Evolutionary conservation across 64 coral and sea anemone genomes (phyloP).

Genomic region (Acropora yongei): DNA sequence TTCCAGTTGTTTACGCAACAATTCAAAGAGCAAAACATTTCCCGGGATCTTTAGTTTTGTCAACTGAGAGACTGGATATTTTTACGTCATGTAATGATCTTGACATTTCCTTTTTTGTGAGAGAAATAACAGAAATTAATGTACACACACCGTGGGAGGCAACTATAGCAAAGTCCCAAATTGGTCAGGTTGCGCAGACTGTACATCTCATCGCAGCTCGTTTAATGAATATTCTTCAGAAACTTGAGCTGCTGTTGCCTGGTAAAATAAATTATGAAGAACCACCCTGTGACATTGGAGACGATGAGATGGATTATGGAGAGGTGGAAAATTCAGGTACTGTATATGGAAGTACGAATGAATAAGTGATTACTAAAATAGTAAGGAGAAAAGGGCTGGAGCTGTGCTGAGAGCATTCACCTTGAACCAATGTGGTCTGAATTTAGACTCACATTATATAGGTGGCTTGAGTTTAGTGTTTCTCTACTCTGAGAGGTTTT

Average conservation of each 20-base stretch:
- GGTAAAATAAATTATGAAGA: slow-evolving; percentile 86
- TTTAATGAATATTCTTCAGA: slow-evolving; percentile 82
- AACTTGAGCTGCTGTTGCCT: slow-evolving; percentile 67
- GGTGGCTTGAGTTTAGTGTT: no score
- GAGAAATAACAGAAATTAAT: slow-evolving; percentile 72
- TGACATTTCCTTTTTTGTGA: slow-evolving; percentile 60
- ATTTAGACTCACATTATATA: no score
- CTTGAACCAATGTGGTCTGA: no score
- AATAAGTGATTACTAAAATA: no score
- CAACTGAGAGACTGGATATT: slow-evolving; percentile 62
- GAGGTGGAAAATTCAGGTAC: slow-evolving; percentile 19
- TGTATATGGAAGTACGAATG: background rate
- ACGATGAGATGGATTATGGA: slow-evolving; percentile 19
- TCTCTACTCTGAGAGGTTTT: no score
- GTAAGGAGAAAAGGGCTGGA: no score
- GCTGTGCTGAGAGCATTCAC: no score
- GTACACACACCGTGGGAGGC: slow-evolving; percentile 94
- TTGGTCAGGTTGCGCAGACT: slow-evolving; percentile 73
- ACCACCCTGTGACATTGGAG: slow-evolving; percentile 39
- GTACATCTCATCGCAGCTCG: slow-evolving; percentile 83
- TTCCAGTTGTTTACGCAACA: slow-evolving; percentile 74
- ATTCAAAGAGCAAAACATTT: slow-evolving; percentile 67
- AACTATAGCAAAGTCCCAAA: slow-evolving; percentile 55
- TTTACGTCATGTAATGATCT: slow-evolving; percentile 47
- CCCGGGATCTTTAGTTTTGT: slow-evolving; percentile 71